Percentiles rank a stretch among this genome's conserved stretches.
These are phyloP conservation scores for Anolis sagrei DNA, from an alignment of 2,113 vertebrate genomes.

Conservation along the genomic window DNA sequence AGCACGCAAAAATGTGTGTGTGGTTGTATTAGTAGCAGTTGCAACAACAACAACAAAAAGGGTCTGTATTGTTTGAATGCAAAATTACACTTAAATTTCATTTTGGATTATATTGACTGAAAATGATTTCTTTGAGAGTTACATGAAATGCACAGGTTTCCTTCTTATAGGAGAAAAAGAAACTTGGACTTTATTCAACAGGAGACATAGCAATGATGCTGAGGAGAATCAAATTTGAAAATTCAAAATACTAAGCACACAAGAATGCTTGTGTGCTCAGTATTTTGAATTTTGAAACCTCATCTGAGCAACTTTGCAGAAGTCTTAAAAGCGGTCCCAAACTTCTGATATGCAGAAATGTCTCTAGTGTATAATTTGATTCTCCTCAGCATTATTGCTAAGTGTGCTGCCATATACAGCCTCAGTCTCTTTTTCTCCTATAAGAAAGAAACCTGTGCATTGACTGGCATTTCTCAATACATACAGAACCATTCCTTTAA, in stretches of 20 bases:
- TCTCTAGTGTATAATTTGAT: neutral
- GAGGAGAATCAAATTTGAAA: neutral
- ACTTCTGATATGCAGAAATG: neutral
- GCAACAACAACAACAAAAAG: neutral
- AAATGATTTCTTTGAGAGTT: neutral
- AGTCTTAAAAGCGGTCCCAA: neutral
- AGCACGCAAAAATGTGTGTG: conserved; percentile 55
- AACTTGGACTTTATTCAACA: neutral
- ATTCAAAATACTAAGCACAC: no score
- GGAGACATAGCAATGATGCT: neutral
- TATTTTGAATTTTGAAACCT: neutral
- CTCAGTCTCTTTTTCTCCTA: neutral
- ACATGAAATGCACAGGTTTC: neutral
- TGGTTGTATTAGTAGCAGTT: neutral
- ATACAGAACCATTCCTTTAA: neutral
- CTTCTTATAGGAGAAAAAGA: neutral
- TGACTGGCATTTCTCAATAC: neutral
- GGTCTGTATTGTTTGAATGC: neutral
- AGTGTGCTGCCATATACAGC: neutral
- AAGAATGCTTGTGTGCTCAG: fast-evolving
- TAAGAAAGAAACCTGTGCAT: neutral
- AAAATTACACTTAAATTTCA: neutral
- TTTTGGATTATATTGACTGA: conserved; percentile 20
- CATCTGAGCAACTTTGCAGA: neutral
- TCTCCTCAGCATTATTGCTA: neutral